phyloP scores from a whole-genome alignment of 2,888 invertebrate genomes.

The Linnaemya tessellans region DNA sequence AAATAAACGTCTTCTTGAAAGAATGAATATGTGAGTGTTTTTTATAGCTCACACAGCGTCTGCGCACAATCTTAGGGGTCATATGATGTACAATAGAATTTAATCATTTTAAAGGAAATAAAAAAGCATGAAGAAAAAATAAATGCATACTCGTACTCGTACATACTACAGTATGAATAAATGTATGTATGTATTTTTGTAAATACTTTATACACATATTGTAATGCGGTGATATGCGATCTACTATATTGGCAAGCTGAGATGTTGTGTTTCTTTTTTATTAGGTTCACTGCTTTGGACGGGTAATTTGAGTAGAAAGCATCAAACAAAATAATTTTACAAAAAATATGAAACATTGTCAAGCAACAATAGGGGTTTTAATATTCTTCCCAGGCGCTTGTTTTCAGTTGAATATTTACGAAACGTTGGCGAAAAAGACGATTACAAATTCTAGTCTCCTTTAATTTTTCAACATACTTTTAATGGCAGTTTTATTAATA shows the following conservation, averaged over 20 bases:
- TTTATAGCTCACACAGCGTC: slow-evolving; percentile 67
- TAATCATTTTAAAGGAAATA: slow-evolving; percentile 52
- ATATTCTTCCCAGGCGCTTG: slow-evolving; percentile 13
- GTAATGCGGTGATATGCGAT: slow-evolving; percentile 47
- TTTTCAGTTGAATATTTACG: not conserved
- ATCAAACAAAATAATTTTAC: slow-evolving; percentile 59
- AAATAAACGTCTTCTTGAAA: slow-evolving; percentile 45
- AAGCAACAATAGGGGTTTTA: slow-evolving; percentile 60
- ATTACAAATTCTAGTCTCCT: slow-evolving; percentile 21
- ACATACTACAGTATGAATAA: not conserved
- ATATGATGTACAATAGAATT: slow-evolving; percentile 52
- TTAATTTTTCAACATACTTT: slow-evolving; percentile 15
- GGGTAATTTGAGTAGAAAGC: slow-evolving; percentile 68
- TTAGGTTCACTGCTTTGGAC: slow-evolving; percentile 59
- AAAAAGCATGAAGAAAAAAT: slow-evolving; percentile 32
- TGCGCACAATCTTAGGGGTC: slow-evolving; percentile 73
- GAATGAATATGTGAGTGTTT: slow-evolving; percentile 31
- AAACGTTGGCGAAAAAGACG: slow-evolving; percentile 6
- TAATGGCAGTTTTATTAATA: not conserved
- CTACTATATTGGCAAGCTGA: slow-evolving; percentile 65
- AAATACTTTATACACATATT: slow-evolving; percentile 35
- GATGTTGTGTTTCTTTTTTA: slow-evolving; percentile 55
- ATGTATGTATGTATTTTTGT: not conserved
- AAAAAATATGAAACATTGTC: slow-evolving; percentile 58
- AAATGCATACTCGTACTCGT: slow-evolving; percentile 19